phyloP scores from a whole-genome alignment of 2,888 invertebrate genomes.

The Scotopteryx bipunctaria region DNA sequence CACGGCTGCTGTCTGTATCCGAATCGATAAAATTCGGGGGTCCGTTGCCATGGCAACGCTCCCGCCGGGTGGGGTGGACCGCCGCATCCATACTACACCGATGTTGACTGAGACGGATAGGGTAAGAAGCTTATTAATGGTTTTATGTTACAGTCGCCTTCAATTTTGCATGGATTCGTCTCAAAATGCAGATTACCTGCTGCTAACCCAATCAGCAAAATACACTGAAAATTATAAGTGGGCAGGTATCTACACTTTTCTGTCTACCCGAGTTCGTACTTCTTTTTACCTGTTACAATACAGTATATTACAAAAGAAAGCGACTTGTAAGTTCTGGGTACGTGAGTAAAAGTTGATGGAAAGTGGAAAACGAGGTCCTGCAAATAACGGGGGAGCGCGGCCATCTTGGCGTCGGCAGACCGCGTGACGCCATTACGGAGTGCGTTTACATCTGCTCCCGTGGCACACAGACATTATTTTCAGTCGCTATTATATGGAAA shows the following conservation, averaged over 20 bases:
- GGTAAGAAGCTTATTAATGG: constrained; percentile 84
- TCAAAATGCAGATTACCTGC: constrained; percentile 9
- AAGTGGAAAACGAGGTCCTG: constrained; percentile 56
- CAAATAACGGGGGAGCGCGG: constrained; percentile 64
- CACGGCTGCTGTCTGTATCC: constrained; percentile 78
- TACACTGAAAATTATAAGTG: too few relatives aligned
- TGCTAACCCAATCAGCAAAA: neutral
- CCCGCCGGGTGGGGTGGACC: constrained; percentile 61
- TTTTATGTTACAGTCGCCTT: constrained; percentile 69
- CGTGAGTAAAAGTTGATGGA: constrained; percentile 44
- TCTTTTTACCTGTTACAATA: neutral
- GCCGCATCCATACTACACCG: constrained; percentile 72
- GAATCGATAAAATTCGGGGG: constrained; percentile 83
- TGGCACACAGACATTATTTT: constrained; percentile 46
- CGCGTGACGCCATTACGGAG: constrained; percentile 79
- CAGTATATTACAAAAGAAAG: constrained; percentile 34
- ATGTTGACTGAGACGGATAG: constrained; percentile 83
- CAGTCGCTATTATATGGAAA: constrained; percentile 35
- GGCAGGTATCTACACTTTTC: too few relatives aligned
- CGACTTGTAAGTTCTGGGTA: constrained; percentile 35
- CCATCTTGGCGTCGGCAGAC: constrained; percentile 80
- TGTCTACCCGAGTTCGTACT: neutral
- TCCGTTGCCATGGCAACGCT: constrained; percentile 71
- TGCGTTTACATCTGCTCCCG: constrained; percentile 50
- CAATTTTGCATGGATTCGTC: constrained; percentile 28